Percentiles rank a stretch among this genome's conserved stretches.
These are phyloP conservation scores for Dermatemys mawii DNA, from an alignment of 2,113 vertebrate species.

Conservation along the genomic window DNA sequence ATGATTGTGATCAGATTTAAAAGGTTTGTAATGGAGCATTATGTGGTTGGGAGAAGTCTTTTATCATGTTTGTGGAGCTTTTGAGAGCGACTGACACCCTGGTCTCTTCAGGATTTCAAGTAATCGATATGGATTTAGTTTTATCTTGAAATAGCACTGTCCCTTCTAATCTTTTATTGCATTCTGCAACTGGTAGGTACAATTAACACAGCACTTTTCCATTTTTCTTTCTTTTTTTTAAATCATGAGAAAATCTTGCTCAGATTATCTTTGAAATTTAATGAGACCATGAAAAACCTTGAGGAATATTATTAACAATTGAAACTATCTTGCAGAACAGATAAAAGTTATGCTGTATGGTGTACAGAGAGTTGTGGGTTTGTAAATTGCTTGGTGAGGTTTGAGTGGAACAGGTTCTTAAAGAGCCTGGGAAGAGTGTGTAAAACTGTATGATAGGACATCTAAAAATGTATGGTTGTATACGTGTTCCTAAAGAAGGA, in stretches of 20 bases:
- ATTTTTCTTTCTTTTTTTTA: rapidly evolving
- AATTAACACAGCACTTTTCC: background rate
- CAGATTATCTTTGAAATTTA: background rate
- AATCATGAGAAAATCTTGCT: background rate
- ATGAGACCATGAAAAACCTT: background rate
- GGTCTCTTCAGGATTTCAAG: background rate
- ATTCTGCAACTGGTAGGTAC: background rate
- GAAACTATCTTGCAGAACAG: background rate
- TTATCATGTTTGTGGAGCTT: background rate
- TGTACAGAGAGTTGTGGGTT: background rate
- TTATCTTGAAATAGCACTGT: background rate
- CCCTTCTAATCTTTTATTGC: rapidly evolving
- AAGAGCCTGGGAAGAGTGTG: background rate
- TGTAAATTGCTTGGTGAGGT: background rate
- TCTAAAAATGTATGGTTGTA: rapidly evolving
- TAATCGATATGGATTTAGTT: background rate
- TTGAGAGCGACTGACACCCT: background rate
- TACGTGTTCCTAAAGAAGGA: background rate
- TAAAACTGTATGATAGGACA: rapidly evolving
- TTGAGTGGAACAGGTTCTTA: background rate
- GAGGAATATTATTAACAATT: background rate
- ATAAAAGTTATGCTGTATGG: background rate
- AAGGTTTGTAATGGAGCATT: background rate
- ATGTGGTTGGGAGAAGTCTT: rapidly evolving
- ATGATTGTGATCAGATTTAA: background rate